Percentiles rank a stretch among this genome's conserved stretches.
phyloP scores from a whole-genome alignment of 2,113 vertebrate species.

The Acrocephalus kingi region DNA sequence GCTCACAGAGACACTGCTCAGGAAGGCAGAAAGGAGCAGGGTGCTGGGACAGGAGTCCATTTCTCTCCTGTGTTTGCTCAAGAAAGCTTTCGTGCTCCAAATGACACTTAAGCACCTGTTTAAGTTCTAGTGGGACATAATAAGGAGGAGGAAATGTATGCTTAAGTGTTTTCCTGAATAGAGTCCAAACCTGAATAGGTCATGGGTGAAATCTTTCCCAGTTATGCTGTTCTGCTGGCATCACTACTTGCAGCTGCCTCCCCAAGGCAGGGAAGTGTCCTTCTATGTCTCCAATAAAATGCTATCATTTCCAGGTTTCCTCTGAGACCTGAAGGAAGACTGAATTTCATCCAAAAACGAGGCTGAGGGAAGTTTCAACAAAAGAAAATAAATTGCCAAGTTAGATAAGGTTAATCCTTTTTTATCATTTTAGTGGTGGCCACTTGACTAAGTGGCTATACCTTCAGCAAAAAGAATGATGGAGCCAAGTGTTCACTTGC shows the following conservation, averaged over 20 bases:
- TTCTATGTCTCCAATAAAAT: background rate
- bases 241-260: background rate
- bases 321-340: background rate
- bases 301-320: background rate
- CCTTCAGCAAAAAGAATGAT: background rate
- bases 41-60: background rate
- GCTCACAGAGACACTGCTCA: background rate
- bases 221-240: background rate
- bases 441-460: background rate
- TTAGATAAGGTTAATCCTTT: background rate
- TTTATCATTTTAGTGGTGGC: background rate
- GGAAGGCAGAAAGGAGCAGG: background rate
- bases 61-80: background rate
- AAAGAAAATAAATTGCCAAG: background rate
- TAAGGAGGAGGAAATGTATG: background rate
- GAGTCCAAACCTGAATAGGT: background rate
- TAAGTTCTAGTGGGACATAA: background rate
- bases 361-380: background rate
- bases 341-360: background rate
- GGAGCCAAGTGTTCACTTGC: background rate
- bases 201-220: background rate
- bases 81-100: background rate
- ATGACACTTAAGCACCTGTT: background rate
- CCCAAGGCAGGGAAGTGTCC: background rate
- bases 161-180: background rate